These are phyloP conservation scores for Glossophaga mutica DNA, from an alignment of 2,797 vertebrate species.

Conservation along the genomic window DNA sequence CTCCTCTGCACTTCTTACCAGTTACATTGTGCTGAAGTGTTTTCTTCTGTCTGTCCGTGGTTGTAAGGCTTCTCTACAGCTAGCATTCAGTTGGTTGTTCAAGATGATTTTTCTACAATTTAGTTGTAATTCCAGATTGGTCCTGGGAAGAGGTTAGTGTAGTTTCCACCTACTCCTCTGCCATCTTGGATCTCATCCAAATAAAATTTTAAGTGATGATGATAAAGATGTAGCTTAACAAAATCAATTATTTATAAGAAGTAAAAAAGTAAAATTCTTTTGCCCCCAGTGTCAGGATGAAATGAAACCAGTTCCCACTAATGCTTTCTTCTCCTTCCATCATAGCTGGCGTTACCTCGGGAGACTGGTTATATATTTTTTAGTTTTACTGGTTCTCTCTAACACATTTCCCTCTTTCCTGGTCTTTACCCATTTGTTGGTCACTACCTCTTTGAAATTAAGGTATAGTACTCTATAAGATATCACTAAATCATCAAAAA, in stretches of 20 bases:
- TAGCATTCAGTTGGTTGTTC: no score
- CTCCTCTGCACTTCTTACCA: no score
- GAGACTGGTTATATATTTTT: no score
- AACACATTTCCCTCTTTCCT: constrained; percentile 3
- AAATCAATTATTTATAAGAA: constrained; percentile 27
- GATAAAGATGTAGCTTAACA: not conserved
- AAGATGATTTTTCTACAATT: no score
- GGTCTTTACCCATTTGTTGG: constrained; percentile 26
- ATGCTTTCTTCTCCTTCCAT: not conserved
- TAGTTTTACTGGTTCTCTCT: constrained; percentile 33
- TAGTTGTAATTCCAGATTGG: no score
- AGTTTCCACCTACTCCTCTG: no score
- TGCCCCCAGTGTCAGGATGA: not conserved
- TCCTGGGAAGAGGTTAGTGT: no score
- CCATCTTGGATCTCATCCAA: not conserved
- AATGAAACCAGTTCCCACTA: not conserved
- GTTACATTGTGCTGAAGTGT: no score
- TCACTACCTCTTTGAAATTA: constrained; percentile 43
- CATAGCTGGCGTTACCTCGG: not conserved
- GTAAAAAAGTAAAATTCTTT: constrained; percentile 7
- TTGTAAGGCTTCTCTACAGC: no score
- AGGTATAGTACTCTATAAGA: constrained; percentile 17
- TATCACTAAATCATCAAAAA: constrained; percentile 51
- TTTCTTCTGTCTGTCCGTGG: no score
- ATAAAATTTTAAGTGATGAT: constrained; percentile 3